Evolutionary conservation across 2,113 vertebrate genomes (phyloP).

Genomic region (Dolichallabes microphthalmus): DNA sequence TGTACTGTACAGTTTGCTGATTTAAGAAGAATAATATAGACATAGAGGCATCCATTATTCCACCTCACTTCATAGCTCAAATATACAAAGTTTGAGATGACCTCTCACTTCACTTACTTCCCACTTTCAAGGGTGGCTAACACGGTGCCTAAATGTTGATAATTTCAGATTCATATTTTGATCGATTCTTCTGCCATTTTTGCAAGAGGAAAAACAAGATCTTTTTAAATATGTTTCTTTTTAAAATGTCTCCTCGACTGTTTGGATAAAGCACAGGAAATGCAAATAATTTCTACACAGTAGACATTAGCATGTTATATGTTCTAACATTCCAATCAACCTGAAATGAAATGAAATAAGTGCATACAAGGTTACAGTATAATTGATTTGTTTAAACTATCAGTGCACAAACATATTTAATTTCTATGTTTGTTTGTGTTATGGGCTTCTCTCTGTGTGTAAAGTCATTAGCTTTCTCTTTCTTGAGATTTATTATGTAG

Average conservation of each 20-base stretch:
- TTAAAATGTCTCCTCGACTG: neutral
- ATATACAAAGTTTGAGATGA: too few species aligned
- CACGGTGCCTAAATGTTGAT: neutral
- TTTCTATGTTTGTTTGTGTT: conserved; percentile 11
- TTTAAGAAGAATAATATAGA: too few species aligned
- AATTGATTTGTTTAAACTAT: neutral
- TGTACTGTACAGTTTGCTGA: too few species aligned
- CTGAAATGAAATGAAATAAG: neutral
- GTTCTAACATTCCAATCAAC: neutral
- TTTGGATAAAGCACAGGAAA: neutral
- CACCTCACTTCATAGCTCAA: neutral
- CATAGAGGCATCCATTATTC: neutral
- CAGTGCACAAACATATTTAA: neutral
- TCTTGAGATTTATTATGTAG: neutral
- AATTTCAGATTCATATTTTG: neutral
- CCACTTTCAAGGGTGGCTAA: neutral
- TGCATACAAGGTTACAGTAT: neutral
- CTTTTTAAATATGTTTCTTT: neutral
- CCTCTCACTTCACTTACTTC: neutral
- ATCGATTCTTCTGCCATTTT: neutral
- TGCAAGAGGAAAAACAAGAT: neutral
- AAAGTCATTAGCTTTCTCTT: conserved; percentile 18
- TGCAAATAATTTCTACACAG: neutral
- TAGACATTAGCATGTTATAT: neutral
- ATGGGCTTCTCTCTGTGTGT: neutral